Evolutionary conservation across 2,797 vertebrate species (phyloP).

Genomic region (Acestrorhynchus altus): DNA sequence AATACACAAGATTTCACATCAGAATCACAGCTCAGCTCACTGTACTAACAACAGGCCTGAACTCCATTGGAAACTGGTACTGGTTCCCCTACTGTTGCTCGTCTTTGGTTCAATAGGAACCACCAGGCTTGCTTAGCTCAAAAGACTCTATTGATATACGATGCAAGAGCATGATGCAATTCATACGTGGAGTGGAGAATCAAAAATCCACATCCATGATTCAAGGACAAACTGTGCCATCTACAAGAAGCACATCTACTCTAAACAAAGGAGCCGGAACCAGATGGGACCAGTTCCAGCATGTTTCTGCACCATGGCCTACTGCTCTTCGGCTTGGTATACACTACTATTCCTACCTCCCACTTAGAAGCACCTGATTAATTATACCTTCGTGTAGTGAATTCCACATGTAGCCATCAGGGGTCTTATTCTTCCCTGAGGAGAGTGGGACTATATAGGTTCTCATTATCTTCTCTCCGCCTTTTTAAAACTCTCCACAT

Average conservation of each 20-base stretch:
- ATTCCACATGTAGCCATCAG: constrained; percentile 24
- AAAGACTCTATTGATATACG: constrained; percentile 2
- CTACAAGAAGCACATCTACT: constrained; percentile 4
- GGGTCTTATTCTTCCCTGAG: constrained; percentile 41
- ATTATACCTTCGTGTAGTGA: constrained; percentile 31
- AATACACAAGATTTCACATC: background rate
- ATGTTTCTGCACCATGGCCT: constrained; percentile 13
- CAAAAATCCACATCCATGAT: constrained; percentile 19
- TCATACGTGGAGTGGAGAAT: background rate
- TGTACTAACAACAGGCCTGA: background rate
- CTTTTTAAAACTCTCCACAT: constrained; percentile 53
- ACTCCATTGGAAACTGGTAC: background rate
- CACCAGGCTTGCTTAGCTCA: background rate
- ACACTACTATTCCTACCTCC: constrained; percentile 38
- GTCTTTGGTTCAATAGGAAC: background rate
- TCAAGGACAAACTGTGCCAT: background rate
- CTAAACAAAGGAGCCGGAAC: constrained; percentile 28
- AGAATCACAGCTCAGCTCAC: background rate
- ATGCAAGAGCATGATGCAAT: constrained; percentile 19
- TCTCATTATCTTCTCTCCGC: constrained; percentile 54
- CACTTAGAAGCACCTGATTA: constrained; percentile 47
- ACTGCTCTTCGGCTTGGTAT: constrained; percentile 34
- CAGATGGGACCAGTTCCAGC: constrained; percentile 32
- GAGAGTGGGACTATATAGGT: constrained; percentile 40
- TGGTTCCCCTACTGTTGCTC: background rate